phyloP scores from a whole-genome alignment of 2,797 vertebrate species.

The Sparidentex hasta region DNA sequence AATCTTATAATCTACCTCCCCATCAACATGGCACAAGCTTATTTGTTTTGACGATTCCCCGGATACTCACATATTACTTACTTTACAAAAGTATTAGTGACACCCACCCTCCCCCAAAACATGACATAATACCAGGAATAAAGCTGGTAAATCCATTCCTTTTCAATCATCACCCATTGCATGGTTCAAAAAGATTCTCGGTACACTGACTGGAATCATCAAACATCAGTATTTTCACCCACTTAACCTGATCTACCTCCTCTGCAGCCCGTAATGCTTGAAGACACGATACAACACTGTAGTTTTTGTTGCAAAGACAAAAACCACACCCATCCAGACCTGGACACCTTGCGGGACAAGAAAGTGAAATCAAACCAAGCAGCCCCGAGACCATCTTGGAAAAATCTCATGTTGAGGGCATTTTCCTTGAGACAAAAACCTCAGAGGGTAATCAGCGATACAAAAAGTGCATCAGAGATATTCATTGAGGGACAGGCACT shows the following conservation, averaged over 20 bases:
- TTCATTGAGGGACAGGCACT: slow-evolving; percentile 52
- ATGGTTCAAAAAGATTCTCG: slow-evolving; percentile 22
- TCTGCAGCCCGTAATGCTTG: slow-evolving; percentile 24
- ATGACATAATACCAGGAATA: slow-evolving; percentile 29
- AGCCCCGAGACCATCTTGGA: neutral
- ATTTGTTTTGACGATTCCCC: slow-evolving; percentile 36
- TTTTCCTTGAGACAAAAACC: slow-evolving; percentile 40
- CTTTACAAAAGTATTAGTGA: slow-evolving; percentile 29
- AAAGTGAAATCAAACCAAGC: slow-evolving; percentile 32
- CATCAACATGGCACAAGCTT: slow-evolving; percentile 41
- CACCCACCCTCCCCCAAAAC: slow-evolving; percentile 5
- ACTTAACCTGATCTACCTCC: slow-evolving; percentile 6
- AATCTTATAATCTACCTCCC: slow-evolving; percentile 63
- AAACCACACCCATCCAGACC: slow-evolving; percentile 19
- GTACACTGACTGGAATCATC: slow-evolving; percentile 36
- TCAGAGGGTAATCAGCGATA: slow-evolving; percentile 56
- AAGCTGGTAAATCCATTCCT: slow-evolving; percentile 29
- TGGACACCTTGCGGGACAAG: slow-evolving; percentile 13
- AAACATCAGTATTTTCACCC: slow-evolving; percentile 26
- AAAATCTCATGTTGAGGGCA: slow-evolving; percentile 34
- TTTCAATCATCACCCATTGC: slow-evolving; percentile 28
- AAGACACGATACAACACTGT: slow-evolving; percentile 15
- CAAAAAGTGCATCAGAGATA: slow-evolving; percentile 77
- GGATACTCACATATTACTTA: slow-evolving; percentile 23
- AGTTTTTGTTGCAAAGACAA: slow-evolving; percentile 40